Base-by-base conservation (phyloP, 2,797 vertebrate genomes). In the Podarcis siculus region DNA sequence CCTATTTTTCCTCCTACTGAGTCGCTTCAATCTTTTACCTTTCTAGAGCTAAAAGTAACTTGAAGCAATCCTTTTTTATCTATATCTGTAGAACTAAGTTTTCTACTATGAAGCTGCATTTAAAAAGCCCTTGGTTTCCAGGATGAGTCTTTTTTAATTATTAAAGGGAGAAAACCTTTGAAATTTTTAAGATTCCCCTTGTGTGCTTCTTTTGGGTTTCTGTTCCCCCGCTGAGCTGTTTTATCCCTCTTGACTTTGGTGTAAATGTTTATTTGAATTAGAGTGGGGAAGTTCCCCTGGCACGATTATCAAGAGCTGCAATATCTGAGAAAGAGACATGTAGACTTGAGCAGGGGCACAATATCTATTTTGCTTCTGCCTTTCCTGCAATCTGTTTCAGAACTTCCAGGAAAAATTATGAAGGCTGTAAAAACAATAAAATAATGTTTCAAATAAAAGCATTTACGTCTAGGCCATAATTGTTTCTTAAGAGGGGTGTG, bases 391-490 rank as follows among this genome's bases (percentile, higher is more conserved):
- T 86, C 49, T 89, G 5, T 87, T 91, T 83, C 67, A 90, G 89
- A 93, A 91, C 30, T 77, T 86, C 30, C 79, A 88, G 37, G 39
- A 37, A 79, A 0, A 89, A 87, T 78, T 35, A 90, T 85, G 80
- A 90, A 86, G 30, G 25, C 86, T 10, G 69, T 80, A 82, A 89
- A 81, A 64, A 89, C 87, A 64, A 64, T 23, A 15, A 55, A 55
- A 35, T 55, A 92, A 87, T 78, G 42, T 87, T 93, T 90, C 42
- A 83, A 91, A 79, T 88, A 91, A 93, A 93, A 89, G 83, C 87
- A 71, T 92, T 91, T 93, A 73, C 79, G 86, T 92, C 61, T 10
- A 79, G 85, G 69, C 91, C 88, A 88, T 92, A 93, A 94, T 92
- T 93, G 90, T 85, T 92, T 94, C 3, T 90, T 12, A 91, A 93